Evolutionary conservation across 2,113 vertebrate species (phyloP).

Genomic region (Sinocyclocheilus maitianheensis): DNA sequence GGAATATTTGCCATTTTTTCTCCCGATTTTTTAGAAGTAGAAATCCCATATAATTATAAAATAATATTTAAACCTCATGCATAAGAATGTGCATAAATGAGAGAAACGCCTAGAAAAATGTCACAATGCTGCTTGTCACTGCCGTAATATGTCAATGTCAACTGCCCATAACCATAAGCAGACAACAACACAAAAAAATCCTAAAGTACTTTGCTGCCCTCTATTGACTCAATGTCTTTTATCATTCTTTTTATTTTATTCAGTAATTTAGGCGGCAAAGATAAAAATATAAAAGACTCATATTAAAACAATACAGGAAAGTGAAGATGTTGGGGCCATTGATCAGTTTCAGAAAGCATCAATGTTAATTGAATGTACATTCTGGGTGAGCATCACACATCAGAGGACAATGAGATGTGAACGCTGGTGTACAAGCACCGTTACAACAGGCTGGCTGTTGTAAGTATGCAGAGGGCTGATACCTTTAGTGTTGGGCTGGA

Average conservation of each 20-base stretch:
- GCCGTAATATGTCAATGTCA: background rate
- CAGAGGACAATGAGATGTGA: no score
- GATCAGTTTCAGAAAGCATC: background rate
- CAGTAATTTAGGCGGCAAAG: background rate
- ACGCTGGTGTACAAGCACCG: background rate
- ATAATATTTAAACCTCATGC: background rate
- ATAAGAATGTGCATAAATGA: background rate
- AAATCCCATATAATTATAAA: no score
- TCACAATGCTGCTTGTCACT: background rate
- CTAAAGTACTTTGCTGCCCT: slow-evolving; percentile 57
- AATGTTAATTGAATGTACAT: background rate
- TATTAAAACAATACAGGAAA: background rate
- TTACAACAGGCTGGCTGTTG: background rate
- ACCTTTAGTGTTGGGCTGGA: slow-evolving; percentile 84
- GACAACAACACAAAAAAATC: background rate
- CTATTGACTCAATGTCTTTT: slow-evolving; percentile 49
- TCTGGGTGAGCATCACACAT: background rate
- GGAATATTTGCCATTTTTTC: no score
- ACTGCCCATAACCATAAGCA: no score
- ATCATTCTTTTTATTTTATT: background rate
- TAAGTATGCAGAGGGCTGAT: slow-evolving; percentile 32
- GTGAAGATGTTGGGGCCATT: background rate
- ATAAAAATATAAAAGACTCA: background rate
- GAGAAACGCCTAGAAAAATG: background rate
- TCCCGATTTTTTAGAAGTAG: background rate